phyloP scores from a whole-genome alignment of 1,140 invertebrate species.

The Oedothorax gibbosus region DNA sequence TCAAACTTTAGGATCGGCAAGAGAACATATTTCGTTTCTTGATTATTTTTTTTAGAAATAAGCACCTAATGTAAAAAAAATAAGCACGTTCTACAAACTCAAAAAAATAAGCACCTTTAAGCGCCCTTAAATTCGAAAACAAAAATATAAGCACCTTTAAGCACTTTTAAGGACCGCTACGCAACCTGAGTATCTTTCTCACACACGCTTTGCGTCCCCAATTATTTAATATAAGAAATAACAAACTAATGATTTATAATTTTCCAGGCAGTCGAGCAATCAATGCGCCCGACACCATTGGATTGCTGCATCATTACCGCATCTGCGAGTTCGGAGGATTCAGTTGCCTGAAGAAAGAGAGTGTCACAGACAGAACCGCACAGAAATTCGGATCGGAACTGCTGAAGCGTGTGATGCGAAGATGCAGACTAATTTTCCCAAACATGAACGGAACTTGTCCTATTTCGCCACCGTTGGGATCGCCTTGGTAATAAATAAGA shows the following conservation, averaged over 20 bases:
- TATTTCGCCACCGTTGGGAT: constrained; percentile 56
- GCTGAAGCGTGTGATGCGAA: constrained; percentile 21
- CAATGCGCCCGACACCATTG: constrained; percentile 83
- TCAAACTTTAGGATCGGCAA: too few relatives aligned
- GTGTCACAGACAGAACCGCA: constrained; percentile 63
- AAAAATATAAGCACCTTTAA: too few relatives aligned
- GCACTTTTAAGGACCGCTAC: too few relatives aligned
- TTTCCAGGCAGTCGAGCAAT: constrained; percentile 70
- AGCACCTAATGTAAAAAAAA: too few relatives aligned
- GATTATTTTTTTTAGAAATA: too few relatives aligned
- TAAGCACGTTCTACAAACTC: too few relatives aligned
- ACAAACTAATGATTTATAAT: constrained; percentile 11
- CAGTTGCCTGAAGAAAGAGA: constrained; percentile 79
- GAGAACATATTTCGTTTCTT: too few relatives aligned
- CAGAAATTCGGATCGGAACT: constrained; percentile 44
- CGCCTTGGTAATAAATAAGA: constrained; percentile 49
- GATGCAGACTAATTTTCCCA: constrained; percentile 30
- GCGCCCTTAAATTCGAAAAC: too few relatives aligned
- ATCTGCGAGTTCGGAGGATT: constrained; percentile 88
- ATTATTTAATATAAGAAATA: too few relatives aligned
- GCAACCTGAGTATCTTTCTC: too few relatives aligned
- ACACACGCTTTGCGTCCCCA: too few relatives aligned
- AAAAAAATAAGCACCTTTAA: too few relatives aligned
- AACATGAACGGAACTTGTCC: constrained; percentile 52
- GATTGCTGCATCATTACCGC: constrained; percentile 91